These are phyloP conservation scores for Emmelina monodactyla DNA, from an alignment of 2,888 invertebrate species.

Conservation along the genomic window DNA sequence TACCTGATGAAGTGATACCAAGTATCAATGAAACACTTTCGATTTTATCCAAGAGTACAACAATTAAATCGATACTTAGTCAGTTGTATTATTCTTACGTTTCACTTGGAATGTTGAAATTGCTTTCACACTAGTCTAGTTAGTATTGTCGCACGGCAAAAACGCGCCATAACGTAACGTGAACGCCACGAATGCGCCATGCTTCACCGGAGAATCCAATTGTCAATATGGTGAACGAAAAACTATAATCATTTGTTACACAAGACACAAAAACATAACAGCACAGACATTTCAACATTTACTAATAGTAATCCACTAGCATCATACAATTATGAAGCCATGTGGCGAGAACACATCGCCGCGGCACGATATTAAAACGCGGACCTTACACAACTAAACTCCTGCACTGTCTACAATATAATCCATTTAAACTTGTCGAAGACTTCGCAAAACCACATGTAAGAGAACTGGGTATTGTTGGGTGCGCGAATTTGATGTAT, in stretches of 20 bases:
- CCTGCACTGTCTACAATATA: slow-evolving; percentile 53
- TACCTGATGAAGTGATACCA: too few relatives aligned
- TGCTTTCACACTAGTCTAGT: neutral
- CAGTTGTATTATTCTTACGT: too few relatives aligned
- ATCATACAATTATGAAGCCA: slow-evolving; percentile 55
- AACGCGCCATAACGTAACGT: slow-evolving; percentile 51
- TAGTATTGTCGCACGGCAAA: neutral
- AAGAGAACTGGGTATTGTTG: slow-evolving; percentile 55
- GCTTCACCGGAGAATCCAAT: slow-evolving; percentile 13
- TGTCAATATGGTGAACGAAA: too few relatives aligned
- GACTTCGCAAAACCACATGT: slow-evolving; percentile 61
- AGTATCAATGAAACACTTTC: too few relatives aligned
- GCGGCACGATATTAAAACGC: slow-evolving; percentile 54
- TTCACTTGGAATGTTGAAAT: slow-evolving; percentile 1
- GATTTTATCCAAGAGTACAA: too few relatives aligned
- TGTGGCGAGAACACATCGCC: slow-evolving; percentile 62
- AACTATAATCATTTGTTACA: too few relatives aligned
- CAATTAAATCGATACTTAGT: too few relatives aligned
- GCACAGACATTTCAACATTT: slow-evolving; percentile 28
- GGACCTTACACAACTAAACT: slow-evolving; percentile 49
- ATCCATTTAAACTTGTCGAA: slow-evolving; percentile 63
- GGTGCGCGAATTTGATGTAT: slow-evolving; percentile 58
- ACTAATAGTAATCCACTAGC: slow-evolving; percentile 43
- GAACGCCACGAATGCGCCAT: slow-evolving; percentile 55
- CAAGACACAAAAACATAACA: too few relatives aligned